These are phyloP conservation scores for Nothobranchius furzeri DNA, from an alignment of 2,113 vertebrate species.

Conservation along the genomic window DNA sequence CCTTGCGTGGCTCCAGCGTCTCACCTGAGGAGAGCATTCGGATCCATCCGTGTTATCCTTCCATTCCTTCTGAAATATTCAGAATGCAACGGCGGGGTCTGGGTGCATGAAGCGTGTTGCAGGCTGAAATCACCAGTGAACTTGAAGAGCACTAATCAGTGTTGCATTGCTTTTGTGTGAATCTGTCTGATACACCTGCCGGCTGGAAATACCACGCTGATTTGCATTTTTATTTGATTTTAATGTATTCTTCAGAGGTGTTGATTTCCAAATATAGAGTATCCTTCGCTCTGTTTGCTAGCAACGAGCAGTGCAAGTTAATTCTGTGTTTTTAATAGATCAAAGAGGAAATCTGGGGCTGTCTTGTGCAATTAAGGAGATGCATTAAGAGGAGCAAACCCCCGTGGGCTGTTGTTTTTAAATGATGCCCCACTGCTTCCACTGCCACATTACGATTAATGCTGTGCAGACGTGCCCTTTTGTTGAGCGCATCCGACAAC, in stretches of 20 bases:
- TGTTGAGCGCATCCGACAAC: constrained; percentile 66
- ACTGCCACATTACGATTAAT: constrained; percentile 74
- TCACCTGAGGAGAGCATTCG: constrained; percentile 66
- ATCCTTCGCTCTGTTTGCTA: constrained; percentile 59
- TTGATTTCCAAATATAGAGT: constrained; percentile 76
- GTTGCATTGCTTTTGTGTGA: constrained; percentile 59
- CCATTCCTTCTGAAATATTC: constrained; percentile 74
- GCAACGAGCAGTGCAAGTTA: constrained; percentile 69
- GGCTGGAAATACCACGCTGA: constrained; percentile 60
- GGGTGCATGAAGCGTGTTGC: constrained; percentile 52
- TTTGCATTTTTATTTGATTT: constrained; percentile 74
- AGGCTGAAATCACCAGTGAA: constrained; percentile 52
- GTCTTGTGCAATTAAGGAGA: constrained; percentile 81
- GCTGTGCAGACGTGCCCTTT: constrained; percentile 71
- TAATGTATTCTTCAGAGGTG: constrained; percentile 71
- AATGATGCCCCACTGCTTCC: constrained; percentile 74
- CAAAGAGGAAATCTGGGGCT: constrained; percentile 79
- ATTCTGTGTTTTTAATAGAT: constrained; percentile 81
- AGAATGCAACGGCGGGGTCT: constrained; percentile 63
- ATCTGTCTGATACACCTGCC: constrained; percentile 57
- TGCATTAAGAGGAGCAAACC: constrained; percentile 81
- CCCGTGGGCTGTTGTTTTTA: constrained; percentile 79
- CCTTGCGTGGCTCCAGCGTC: constrained; percentile 65
- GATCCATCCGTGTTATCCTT: constrained; percentile 65
- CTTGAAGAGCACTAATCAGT: constrained; percentile 43